Evolutionary conservation across 2,888 invertebrate genomes (phyloP).

Genomic region (Lysandra coridon): DNA sequence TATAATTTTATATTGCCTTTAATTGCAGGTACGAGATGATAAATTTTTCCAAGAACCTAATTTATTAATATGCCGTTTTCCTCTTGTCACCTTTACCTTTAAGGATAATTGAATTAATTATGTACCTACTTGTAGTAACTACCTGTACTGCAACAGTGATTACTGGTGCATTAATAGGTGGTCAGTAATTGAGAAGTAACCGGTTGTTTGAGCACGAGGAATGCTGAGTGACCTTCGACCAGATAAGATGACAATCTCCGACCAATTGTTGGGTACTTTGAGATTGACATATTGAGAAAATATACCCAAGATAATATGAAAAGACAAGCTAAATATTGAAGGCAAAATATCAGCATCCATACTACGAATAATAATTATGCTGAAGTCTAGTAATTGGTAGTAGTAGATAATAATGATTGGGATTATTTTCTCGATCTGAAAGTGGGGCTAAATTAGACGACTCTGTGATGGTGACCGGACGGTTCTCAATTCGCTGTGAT

Average conservation of each 20-base stretch:
- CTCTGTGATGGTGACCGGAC: no score
- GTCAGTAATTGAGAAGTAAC: slow-evolving; percentile 17
- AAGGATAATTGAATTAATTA: neutral
- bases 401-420: no score
- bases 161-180: neutral
- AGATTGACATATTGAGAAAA: neutral
- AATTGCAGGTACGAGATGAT: neutral
- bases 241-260: slow-evolving; percentile 8
- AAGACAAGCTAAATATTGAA: neutral
- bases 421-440: no score
- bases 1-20: neutral
- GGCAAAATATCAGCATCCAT: neutral
- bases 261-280: neutral
- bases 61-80: neutral
- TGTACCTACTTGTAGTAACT: neutral
- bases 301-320: neutral
- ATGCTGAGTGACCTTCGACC: slow-evolving; percentile 13
- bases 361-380: no score
- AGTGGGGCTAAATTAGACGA: no score
- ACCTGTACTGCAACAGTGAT: neutral
- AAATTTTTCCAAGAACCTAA: neutral
- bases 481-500: no score
- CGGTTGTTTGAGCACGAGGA: neutral
- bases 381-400: no score
- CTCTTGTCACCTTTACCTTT: neutral